A percentile compares a stretch with the other conserved stretches of the same genome.
Evolutionary conservation across 2,797 vertebrate genomes (phyloP).

Genomic region (Sciaenops ocellatus): DNA sequence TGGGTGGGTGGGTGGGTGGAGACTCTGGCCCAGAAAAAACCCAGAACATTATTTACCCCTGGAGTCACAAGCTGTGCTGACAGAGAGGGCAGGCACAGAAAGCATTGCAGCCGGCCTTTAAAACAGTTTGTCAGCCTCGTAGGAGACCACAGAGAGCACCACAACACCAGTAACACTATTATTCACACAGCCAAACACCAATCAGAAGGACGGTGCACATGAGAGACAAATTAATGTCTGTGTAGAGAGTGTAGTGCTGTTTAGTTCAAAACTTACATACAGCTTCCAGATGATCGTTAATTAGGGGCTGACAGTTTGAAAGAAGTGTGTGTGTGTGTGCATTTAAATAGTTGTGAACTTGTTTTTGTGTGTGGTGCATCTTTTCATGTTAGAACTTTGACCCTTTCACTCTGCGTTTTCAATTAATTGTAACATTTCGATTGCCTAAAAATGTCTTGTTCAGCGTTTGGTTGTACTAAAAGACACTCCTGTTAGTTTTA

Average conservation of each 20-base stretch:
- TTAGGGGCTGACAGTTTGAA: background rate
- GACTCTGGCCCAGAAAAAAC: constrained; percentile 47
- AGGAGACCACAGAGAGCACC: constrained; percentile 8
- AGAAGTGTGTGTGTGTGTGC: background rate
- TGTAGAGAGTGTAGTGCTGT: background rate
- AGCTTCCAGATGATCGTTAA: constrained; percentile 12
- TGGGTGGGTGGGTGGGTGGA: background rate
- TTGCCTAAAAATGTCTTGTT: no score
- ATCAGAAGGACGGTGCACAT: background rate
- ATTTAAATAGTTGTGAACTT: no score
- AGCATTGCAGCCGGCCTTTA: constrained; percentile 20
- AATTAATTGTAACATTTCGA: no score
- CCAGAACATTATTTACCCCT: constrained; percentile 51
- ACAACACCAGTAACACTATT: constrained; percentile 1
- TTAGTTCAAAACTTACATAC: background rate
- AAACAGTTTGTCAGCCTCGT: constrained; percentile 2
- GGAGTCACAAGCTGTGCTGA: constrained; percentile 44
- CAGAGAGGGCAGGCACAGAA: constrained; percentile 35
- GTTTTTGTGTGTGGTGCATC: no score
- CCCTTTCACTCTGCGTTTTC: no score
- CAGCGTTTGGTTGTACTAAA: no score
- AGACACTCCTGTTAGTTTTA: no score
- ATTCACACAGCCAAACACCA: constrained; percentile 6
- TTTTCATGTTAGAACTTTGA: no score
- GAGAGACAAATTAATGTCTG: background rate